Evolutionary conservation across 2,797 vertebrate genomes (phyloP).

Genomic region (Cirrhinus mrigala): DNA sequence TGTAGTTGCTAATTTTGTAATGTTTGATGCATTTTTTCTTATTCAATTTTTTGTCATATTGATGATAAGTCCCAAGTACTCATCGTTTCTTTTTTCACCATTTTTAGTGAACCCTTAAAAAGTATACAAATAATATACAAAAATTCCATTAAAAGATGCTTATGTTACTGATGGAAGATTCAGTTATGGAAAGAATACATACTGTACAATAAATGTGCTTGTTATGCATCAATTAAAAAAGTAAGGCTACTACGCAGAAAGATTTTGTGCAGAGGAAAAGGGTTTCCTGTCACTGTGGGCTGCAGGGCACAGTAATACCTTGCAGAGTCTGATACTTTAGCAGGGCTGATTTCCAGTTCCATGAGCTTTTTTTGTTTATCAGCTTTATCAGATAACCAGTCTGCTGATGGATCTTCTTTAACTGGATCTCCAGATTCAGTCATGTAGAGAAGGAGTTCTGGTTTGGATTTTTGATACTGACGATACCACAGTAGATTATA

Average conservation of each 20-base stretch:
- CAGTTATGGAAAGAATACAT: background rate
- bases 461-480: conserved; percentile 32
- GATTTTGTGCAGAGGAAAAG: conserved; percentile 9
- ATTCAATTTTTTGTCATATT: no score
- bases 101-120: no score
- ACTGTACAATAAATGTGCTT: background rate
- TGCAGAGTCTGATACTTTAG: conserved; percentile 49
- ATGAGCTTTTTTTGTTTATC: conserved; percentile 5
- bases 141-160: no score
- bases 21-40: no score
- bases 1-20: no score
- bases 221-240: no score
- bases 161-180: background rate
- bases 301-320: conserved; percentile 44
- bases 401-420: conserved; percentile 20
- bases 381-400: conserved; percentile 9
- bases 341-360: conserved; percentile 42
- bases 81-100: no score
- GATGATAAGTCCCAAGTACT: no score
- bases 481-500: conserved; percentile 42
- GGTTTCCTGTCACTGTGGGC: conserved; percentile 52
- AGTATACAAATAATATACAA: no score
- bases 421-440: conserved; percentile 4
- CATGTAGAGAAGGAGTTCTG: conserved; percentile 31
- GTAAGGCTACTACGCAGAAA: background rate